Evolutionary conservation across 2,797 vertebrate species (phyloP).

Genomic region (Diceros bicornis): DNA sequence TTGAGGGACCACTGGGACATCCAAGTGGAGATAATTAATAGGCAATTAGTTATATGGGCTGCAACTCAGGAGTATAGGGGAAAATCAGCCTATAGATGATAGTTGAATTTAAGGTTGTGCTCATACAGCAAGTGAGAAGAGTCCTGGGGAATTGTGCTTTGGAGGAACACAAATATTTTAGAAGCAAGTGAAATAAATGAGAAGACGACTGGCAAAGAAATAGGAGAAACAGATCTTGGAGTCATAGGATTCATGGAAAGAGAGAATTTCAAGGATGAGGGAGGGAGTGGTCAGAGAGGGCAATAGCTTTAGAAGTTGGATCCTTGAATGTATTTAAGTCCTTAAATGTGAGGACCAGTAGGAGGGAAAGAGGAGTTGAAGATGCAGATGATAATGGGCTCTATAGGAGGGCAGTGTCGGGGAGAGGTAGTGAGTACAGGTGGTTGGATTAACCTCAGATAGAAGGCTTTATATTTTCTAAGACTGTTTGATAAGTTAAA

Average conservation of each 20-base stretch:
- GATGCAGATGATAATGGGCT: neutral
- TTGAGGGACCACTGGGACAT: neutral
- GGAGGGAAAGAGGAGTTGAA: neutral
- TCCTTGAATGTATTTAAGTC: neutral
- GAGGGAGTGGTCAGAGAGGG: neutral
- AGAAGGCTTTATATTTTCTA: neutral
- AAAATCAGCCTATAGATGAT: neutral
- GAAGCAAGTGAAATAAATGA: constrained; percentile 20
- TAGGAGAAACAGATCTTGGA: neutral
- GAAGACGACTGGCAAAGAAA: constrained; percentile 22
- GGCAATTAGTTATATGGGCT: neutral
- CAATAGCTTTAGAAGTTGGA: neutral
- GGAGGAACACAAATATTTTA: neutral
- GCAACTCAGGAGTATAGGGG: neutral
- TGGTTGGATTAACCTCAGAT: constrained; percentile 1
- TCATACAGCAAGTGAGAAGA: neutral
- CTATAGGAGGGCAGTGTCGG: neutral
- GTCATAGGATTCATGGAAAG: neutral
- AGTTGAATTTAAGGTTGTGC: neutral
- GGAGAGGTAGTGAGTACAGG: neutral
- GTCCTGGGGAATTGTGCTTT: neutral
- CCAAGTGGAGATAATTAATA: constrained; percentile 19
- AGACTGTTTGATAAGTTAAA: constrained; percentile 20
- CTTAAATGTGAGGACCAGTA: neutral
- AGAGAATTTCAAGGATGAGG: neutral